Percentiles rank a stretch among this genome's conserved stretches.
These are phyloP conservation scores for Diloba caeruleocephala DNA, from an alignment of 2,888 invertebrate genomes.

Conservation along the genomic window DNA sequence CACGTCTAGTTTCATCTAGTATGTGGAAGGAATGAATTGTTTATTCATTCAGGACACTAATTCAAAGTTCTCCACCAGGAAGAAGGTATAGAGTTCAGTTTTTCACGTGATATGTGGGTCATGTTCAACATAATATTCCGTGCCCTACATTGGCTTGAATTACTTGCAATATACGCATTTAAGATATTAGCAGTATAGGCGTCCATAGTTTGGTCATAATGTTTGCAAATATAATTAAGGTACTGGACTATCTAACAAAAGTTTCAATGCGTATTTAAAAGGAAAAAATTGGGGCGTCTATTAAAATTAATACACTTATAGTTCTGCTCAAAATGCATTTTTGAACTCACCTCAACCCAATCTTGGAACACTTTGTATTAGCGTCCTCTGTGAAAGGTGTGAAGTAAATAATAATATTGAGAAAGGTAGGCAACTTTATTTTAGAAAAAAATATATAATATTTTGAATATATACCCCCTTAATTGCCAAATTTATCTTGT, in stretches of 20 bases:
- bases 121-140: conserved; percentile 25
- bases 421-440: too few species aligned
- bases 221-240: too few species aligned
- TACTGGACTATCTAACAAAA: too few species aligned
- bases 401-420: too few species aligned
- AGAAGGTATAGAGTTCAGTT: conserved; percentile 1
- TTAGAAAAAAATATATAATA: too few species aligned
- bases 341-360: background rate
- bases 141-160: background rate
- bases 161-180: background rate
- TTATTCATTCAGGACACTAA: conserved; percentile 12
- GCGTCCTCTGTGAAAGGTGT: conserved; percentile 15
- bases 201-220: background rate
- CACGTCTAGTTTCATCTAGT: conserved; percentile 6
- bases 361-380: conserved; percentile 8
- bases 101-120: conserved; percentile 37
- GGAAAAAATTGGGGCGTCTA: too few species aligned
- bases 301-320: too few species aligned
- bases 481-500: conserved; percentile 40
- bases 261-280: too few species aligned
- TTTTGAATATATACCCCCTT: too few species aligned
- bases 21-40: background rate
- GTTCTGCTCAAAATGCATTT: too few species aligned
- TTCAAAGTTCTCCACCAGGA: conserved; percentile 3
- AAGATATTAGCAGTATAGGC: background rate